Conservation (phyloP, 2,888 invertebrate species). For the Xiphydria camelus region DNA sequence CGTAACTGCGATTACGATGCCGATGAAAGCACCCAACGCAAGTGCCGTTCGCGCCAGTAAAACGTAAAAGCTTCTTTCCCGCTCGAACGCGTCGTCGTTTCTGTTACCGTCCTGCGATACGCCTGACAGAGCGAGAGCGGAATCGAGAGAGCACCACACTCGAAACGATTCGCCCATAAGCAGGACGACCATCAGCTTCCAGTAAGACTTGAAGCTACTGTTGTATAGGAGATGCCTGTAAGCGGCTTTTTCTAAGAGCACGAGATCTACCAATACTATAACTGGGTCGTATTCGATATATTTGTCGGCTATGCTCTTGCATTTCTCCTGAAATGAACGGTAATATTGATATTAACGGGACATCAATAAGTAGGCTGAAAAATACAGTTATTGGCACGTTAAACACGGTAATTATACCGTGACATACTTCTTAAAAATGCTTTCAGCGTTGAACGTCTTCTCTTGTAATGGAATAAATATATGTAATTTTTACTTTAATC, state of each 20-base stretch:
- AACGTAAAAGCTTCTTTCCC: conserved; percentile 47
- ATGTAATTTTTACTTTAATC: conserved; percentile 3
- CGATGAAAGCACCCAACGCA: conserved; percentile 39
- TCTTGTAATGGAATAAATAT: conserved; percentile 19
- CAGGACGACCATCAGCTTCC: conserved; percentile 80
- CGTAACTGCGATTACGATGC: conserved; percentile 37
- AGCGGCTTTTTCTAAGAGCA: conserved; percentile 78
- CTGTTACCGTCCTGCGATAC: conserved; percentile 5
- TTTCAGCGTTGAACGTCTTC: too few relatives aligned
- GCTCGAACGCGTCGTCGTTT: conserved; percentile 30
- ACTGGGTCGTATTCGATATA: conserved; percentile 92
- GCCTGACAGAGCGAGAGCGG: conserved; percentile 6
- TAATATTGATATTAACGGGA: conserved; percentile 4
- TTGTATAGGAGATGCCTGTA: conserved; percentile 86
- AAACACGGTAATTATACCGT: too few relatives aligned
- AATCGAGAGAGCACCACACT: conserved; percentile 60
- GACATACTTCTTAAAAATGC: too few relatives aligned
- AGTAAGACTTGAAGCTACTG: conserved; percentile 73
- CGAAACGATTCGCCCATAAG: conserved; percentile 81
- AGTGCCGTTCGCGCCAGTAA: conserved; percentile 43
- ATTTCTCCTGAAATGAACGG: conserved; percentile 69
- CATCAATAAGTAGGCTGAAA: conserved; percentile 2
- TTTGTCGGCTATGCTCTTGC: conserved; percentile 79
- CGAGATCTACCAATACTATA: conserved; percentile 82
- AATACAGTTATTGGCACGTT: conserved; percentile 8